Conservation (phyloP, 2,888 invertebrate genomes). For the Ypsolopha scabrella region DNA sequence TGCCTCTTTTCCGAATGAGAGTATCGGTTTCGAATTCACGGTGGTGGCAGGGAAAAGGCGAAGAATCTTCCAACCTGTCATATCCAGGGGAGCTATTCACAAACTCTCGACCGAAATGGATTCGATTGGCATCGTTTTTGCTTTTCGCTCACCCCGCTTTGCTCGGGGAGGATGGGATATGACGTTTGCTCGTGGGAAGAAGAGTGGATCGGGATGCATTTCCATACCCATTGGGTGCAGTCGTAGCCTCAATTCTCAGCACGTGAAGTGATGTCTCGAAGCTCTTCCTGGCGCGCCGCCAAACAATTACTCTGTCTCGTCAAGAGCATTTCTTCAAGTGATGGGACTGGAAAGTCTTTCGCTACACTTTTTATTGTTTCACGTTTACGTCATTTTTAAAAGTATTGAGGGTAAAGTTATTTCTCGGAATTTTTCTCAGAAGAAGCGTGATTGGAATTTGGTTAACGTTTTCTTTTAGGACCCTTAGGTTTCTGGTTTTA, state of each 20-base stretch:
- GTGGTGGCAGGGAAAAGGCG: slow-evolving; percentile 17
- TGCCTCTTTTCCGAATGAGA: not conserved
- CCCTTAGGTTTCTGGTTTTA: no score
- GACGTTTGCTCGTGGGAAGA: not conserved
- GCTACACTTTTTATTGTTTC: not conserved
- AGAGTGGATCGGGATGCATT: not conserved
- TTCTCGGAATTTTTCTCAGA: no score
- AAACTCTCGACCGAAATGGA: not conserved
- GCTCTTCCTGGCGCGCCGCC: slow-evolving; percentile 39
- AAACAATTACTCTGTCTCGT: slow-evolving; percentile 63
- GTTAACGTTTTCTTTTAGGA: no score
- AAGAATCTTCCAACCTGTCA: slow-evolving; percentile 26
- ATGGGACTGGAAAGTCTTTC: slow-evolving; percentile 30
- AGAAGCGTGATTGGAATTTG: no score
- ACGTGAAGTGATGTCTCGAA: slow-evolving; percentile 7
- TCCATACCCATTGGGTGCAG: slow-evolving; percentile 1
- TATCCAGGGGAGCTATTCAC: slow-evolving; percentile 18
- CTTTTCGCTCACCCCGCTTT: not conserved
- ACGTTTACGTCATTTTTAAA: not conserved
- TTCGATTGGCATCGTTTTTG: not conserved
- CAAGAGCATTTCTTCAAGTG: slow-evolving; percentile 46
- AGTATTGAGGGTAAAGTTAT: no score
- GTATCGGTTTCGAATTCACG: slow-evolving; percentile 13
- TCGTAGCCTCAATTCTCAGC: not conserved
- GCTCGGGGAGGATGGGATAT: not conserved